These are phyloP conservation scores for Atlantisia rogersi DNA, from an alignment of 2,113 vertebrate genomes.

Conservation along the genomic window DNA sequence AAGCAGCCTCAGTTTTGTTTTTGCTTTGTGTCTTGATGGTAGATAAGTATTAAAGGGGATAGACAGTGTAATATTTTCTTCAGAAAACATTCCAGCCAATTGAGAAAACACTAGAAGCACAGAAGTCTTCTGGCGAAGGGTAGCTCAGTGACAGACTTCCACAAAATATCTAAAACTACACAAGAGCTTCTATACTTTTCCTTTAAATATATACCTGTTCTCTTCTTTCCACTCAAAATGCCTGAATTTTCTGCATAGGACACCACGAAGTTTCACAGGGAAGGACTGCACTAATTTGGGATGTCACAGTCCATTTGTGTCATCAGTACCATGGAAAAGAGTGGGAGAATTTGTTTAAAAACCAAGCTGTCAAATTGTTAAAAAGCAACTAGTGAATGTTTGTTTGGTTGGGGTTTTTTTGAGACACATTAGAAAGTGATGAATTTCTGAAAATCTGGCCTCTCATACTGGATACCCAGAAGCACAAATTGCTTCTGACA, in stretches of 20 bases:
- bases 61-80: background rate
- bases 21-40: background rate
- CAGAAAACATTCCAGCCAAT: background rate
- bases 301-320: background rate
- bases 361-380: background rate
- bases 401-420: background rate
- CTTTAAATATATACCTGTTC: background rate
- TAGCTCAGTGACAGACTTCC: background rate
- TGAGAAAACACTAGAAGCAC: background rate
- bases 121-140: background rate
- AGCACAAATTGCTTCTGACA: background rate
- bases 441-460: background rate
- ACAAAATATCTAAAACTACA: background rate
- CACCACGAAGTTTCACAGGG: background rate
- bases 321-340: background rate
- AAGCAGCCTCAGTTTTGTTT: background rate
- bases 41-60: constrained; percentile 2
- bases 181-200: background rate
- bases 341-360: background rate
- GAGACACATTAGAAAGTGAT: background rate
- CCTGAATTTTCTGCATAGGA: background rate
- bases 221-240: background rate
- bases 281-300: background rate
- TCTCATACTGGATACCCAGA: background rate
- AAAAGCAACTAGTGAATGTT: background rate